Base-by-base conservation (phyloP, 1,140 invertebrate species). In the Caenorhabditis briggsae region DNA sequence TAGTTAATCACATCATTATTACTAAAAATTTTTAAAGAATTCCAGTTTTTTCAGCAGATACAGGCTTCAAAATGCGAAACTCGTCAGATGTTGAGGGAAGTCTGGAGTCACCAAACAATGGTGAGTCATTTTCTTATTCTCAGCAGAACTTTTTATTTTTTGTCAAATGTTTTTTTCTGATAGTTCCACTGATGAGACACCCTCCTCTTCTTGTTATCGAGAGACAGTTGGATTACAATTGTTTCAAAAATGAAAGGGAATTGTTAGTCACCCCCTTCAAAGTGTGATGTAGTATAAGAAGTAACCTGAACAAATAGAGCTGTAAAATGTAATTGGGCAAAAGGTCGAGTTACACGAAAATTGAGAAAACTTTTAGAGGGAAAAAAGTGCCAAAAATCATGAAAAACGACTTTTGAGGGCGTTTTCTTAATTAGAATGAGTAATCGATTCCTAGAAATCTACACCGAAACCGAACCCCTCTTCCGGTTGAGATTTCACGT, bases 81-180 rank as follows among this genome's bases (percentile, higher is more conserved):
- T 78, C 70, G 70, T 33, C 33, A 33, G 70, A 78, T 50, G 46
- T 78, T 50, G 46, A n/a, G 11, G 70, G 70, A 50, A 78, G 33
- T 23, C 33, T 43, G 46, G 70, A 78, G 43, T 78, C 70, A 7
- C 70, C 70, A 50, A 78, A 78, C 46, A 78, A 41, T 78, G 70
- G 70, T 78, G 70, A 78, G 70, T 78, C 70, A 78, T 78, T 78
- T 78, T 12, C 14, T 25, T 25, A 3, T 20, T 20, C 25, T 61
- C 16, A 12, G 18, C 43, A 43, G 46, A 14, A 70, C 43, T 5
- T n/a, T 78, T n/a, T n/a, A n/a, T n/a, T n/a, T 43, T 50, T 78
- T 23, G 20, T n/a, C 9, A 33, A 33, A 33, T 16, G 20, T 9
- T n/a, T n/a, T 70, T 70, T 70, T 70, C 64, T 70, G n/a, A 78